A percentile compares a stretch with the other conserved stretches of the same genome.
phyloP scores from a whole-genome alignment of 1,140 invertebrate species.

The Batillaria attramentaria region DNA sequence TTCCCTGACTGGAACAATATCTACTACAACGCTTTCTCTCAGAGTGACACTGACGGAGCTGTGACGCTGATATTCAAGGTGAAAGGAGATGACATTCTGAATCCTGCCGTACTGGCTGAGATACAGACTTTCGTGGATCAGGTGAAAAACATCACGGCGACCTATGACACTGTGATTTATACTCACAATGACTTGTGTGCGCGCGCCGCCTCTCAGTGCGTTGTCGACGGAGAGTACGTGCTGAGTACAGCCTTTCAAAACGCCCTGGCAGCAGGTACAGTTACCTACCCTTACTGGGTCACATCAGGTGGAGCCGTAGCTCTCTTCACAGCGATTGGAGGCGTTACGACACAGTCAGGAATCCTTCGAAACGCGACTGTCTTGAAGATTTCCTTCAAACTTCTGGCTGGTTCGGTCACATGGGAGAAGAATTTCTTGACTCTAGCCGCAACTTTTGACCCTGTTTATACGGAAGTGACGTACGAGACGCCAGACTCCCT shows the following conservation, averaged over 20 bases:
- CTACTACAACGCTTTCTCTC: background rate
- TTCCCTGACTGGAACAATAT: no score
- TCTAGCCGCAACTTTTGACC: background rate
- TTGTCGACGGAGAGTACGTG: no score
- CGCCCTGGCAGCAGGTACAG: background rate
- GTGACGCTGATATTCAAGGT: no score
- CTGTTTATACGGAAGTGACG: slow-evolving; percentile 24
- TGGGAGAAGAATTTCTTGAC: slow-evolving; percentile 12
- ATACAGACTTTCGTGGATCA: background rate
- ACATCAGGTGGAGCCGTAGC: no score
- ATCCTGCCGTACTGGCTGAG: no score
- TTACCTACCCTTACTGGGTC: slow-evolving; percentile 16
- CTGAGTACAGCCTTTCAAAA: background rate
- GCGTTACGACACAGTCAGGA: no score
- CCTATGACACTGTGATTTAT: no score
- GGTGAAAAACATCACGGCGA: background rate
- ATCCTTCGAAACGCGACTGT: background rate
- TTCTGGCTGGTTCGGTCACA: background rate
- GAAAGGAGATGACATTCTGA: no score
- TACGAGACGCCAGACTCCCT: slow-evolving; percentile 47
- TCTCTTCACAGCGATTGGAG: no score
- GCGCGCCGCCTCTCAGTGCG: no score
- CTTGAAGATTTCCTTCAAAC: slow-evolving; percentile 17
- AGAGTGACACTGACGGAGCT: background rate
- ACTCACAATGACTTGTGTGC: no score